Percentiles rank a stretch among this genome's conserved stretches.
phyloP scores from a whole-genome alignment of 1,140 invertebrate species.

The Neodiprion virginianus region DNA sequence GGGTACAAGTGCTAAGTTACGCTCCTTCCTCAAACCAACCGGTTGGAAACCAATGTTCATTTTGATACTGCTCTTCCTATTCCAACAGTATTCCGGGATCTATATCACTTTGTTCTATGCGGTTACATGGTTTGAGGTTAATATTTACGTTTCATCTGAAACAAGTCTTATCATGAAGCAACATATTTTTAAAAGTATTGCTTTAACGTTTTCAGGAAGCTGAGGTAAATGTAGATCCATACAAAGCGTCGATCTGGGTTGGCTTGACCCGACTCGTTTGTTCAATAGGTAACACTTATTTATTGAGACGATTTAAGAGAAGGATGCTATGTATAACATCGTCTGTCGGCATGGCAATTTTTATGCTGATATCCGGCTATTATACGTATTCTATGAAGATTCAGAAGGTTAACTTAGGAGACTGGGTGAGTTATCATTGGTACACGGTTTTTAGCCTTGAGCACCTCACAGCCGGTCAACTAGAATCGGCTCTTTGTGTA shows the following conservation, averaged over 20 bases:
- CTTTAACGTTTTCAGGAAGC: slow-evolving; percentile 54
- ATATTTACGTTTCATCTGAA: slow-evolving; percentile 16
- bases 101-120: slow-evolving; percentile 76
- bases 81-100: slow-evolving; percentile 70
- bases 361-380: slow-evolving; percentile 63
- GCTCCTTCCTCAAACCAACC: slow-evolving; percentile 62
- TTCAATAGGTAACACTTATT: slow-evolving; percentile 64
- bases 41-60: slow-evolving; percentile 68
- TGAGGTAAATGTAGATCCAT: slow-evolving; percentile 59
- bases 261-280: slow-evolving; percentile 70
- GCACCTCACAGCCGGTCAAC: no score
- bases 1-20: slow-evolving; percentile 41
- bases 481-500: no score
- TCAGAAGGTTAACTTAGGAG: slow-evolving; percentile 43
- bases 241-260: slow-evolving; percentile 67
- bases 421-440: slow-evolving; percentile 27
- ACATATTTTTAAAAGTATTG: slow-evolving; percentile 6
- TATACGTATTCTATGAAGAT: slow-evolving; percentile 56
- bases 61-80: slow-evolving; percentile 64
- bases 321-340: slow-evolving; percentile 63
- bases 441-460: no score
- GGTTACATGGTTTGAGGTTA: slow-evolving; percentile 68
- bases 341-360: slow-evolving; percentile 61
- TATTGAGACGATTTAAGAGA: slow-evolving; percentile 61
- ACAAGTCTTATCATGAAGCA: slow-evolving; percentile 4